Evolutionary conservation across 2,113 vertebrate genomes (phyloP), one percentile per base, ranked within the genome.

Genomic region (Ramphastos sulfuratus): DNA sequence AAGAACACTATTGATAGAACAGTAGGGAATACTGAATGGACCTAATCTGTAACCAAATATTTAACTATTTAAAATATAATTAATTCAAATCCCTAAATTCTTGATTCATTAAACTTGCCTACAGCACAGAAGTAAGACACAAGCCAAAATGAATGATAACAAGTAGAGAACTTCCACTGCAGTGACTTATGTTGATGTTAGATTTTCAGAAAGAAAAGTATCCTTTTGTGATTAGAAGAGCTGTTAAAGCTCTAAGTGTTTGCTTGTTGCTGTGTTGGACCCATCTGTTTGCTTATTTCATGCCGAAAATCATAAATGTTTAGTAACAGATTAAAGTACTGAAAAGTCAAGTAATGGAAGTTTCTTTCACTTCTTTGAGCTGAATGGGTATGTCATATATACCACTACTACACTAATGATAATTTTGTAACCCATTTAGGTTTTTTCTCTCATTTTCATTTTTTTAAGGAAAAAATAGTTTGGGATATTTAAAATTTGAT

Each of bases 81-180:
- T 92, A 70, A 87, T 89, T 93, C 30, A 83, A 85, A 87, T 91
- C 72, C 42, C 33, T 89, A 46, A 71, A 67, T 89, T 94, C 37
- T 91, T 95, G 25, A 89, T 92, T 94, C 92, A 92, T 96, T 93
- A 85, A 94, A 91, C 13, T 91, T 89, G 63, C 64, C 64, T 83
- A 59, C 23, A 89, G 72, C 52, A 71, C 4, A 7, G 42, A 64
- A 85, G 27, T 50, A 85, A 80, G n/a, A 77, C 21, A 85, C 44
- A 86, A 70, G 27, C n/a, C 82, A 42, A 87, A 92, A 73, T 21
- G 21, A 48, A 73, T 91, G 59, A 54, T 44, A 87, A 10, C 17
- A 20, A 87, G 9, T 52, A 3, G 3, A 46, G 23, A 92, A 67
- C 10, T 52, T 17, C 73, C 82, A 73, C 33, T 86, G 25, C 11